A percentile compares a stretch with the other conserved stretches of the same genome.
These are phyloP conservation scores for Drosophila eugracilis DNA, from an alignment of 1,140 invertebrate genomes.

Conservation along the genomic window DNA sequence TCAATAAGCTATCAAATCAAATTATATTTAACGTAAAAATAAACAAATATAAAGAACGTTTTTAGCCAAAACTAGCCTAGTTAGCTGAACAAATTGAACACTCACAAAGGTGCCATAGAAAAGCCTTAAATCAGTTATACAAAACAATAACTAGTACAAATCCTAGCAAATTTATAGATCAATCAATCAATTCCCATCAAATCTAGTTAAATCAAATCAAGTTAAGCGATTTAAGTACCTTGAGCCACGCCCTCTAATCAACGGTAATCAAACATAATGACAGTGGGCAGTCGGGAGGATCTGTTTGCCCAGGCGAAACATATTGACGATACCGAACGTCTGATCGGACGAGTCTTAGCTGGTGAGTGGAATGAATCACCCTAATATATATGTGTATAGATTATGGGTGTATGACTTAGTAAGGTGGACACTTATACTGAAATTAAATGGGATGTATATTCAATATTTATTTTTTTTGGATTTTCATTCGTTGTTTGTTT, in stretches of 20 bases:
- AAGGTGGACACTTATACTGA: too few relatives aligned
- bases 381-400: background rate
- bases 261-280: constrained; percentile 52
- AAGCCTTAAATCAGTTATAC: constrained; percentile 32
- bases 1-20: constrained; percentile 30
- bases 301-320: constrained; percentile 78
- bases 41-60: background rate
- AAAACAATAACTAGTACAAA: constrained; percentile 25
- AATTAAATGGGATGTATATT: background rate
- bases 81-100: constrained; percentile 55
- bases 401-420: too few relatives aligned
- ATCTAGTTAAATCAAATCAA: constrained; percentile 6
- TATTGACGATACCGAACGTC: constrained; percentile 80
- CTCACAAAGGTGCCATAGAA: constrained; percentile 62
- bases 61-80: constrained; percentile 49
- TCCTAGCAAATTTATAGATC: constrained; percentile 35
- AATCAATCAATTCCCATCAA: constrained; percentile 39
- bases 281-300: constrained; percentile 80
- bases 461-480: too few relatives aligned
- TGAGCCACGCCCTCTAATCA: background rate
- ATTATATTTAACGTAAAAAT: constrained; percentile 4
- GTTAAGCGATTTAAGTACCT: constrained; percentile 10
- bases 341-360: constrained; percentile 78
- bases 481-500: too few relatives aligned
- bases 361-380: constrained; percentile 63